Conservation (phyloP, 2,888 invertebrate species). For the Tipula helvola region DNA sequence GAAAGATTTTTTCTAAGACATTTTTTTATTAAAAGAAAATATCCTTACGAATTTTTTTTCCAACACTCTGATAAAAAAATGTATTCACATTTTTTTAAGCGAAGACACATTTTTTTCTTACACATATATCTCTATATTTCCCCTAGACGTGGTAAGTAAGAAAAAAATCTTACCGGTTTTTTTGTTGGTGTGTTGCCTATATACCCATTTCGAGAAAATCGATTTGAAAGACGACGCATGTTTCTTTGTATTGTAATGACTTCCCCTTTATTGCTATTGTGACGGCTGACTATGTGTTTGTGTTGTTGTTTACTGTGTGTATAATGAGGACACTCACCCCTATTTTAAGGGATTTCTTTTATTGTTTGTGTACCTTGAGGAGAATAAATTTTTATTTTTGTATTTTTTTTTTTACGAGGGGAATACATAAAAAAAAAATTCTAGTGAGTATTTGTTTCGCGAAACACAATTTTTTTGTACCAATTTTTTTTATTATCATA, state of each 20-base stretch:
- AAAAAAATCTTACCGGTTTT: slow-evolving; percentile 4
- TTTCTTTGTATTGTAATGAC: neutral
- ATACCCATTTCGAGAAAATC: neutral
- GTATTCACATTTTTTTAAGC: neutral
- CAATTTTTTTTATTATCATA: neutral
- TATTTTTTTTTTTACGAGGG: neutral
- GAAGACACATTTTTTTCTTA: slow-evolving; percentile 5
- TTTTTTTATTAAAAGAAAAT: neutral
- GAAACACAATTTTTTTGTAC: neutral
- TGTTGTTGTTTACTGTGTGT: neutral
- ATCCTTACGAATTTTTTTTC: neutral
- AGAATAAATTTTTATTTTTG: neutral
- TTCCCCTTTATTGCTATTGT: neutral
- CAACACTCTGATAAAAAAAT: neutral
- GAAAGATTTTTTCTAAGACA: neutral
- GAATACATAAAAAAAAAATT: neutral
- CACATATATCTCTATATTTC: neutral
- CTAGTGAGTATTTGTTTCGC: neutral
- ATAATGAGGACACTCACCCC: neutral
- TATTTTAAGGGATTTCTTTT: neutral
- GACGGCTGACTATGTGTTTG: neutral
- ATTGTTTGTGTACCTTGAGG: neutral
- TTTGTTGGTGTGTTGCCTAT: neutral
- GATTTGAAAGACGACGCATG: neutral
- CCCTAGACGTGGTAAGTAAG: neutral